A percentile compares a stretch with the other conserved stretches of the same genome.
These are phyloP conservation scores for Turnix velox DNA, from an alignment of 2,113 vertebrate species.

Conservation along the genomic window DNA sequence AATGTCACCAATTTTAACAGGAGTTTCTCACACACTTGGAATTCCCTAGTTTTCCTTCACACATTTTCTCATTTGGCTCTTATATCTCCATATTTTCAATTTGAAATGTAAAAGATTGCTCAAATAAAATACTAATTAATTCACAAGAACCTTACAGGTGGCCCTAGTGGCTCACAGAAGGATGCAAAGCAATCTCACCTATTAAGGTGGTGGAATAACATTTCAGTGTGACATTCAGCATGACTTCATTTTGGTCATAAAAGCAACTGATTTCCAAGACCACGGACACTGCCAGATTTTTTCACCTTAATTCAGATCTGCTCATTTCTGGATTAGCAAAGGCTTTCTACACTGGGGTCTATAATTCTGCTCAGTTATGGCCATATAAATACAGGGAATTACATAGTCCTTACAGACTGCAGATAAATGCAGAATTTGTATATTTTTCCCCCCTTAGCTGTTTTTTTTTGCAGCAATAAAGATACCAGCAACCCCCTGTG, in stretches of 20 bases:
- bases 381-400: slow-evolving; percentile 2
- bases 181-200: not conserved
- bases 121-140: not conserved
- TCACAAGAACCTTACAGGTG: fast-evolving
- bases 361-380: not conserved
- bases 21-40: not conserved
- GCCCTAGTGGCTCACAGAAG: not conserved
- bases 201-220: not conserved
- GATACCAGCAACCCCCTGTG: not conserved
- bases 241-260: slow-evolving; percentile 29
- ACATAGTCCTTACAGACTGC: not conserved
- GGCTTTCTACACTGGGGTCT: not conserved
- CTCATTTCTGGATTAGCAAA: not conserved
- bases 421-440: not conserved
- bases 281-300: not conserved
- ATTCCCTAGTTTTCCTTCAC: not conserved
- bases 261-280: not conserved
- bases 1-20: not conserved
- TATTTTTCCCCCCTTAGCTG: not conserved
- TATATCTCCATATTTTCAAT: not conserved
- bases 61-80: not conserved
- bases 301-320: not conserved
- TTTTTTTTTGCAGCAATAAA: not conserved
- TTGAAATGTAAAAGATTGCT: not conserved
- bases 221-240: not conserved